Conservation (phyloP, 1,140 invertebrate species). For the Anastrepha ludens region DNA sequence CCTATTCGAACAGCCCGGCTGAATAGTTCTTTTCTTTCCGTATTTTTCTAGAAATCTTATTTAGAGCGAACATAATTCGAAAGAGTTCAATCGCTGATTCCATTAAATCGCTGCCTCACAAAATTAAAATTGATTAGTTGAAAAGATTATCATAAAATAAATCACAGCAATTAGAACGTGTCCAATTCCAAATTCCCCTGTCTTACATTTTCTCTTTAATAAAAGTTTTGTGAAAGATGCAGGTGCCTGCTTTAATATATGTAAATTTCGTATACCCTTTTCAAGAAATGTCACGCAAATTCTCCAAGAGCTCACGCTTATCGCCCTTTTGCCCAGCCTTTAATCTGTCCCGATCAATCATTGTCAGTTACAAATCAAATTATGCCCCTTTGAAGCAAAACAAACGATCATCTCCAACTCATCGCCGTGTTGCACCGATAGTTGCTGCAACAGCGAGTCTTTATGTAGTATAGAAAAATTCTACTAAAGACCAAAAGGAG, state of each 20-base stretch:
- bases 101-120: no score
- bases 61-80: no score
- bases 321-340: background rate
- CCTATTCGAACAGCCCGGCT: no score
- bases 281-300: background rate
- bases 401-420: background rate
- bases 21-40: no score
- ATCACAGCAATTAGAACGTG: background rate
- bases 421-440: background rate
- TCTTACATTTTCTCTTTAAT: no score
- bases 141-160: background rate
- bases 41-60: no score
- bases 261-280: background rate
- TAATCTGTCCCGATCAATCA: constrained; percentile 9
- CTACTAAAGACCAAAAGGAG: background rate
- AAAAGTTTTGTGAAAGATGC: background rate
- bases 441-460: background rate
- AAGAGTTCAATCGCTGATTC: no score
- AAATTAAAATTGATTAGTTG: no score
- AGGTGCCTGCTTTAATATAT: background rate
- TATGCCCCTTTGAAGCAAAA: background rate
- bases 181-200: background rate
- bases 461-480: background rate
- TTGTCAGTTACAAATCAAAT: constrained; percentile 19
- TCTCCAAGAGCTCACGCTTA: background rate